Percentiles rank a stretch among this genome's conserved stretches.
These are phyloP conservation scores for Allobates femoralis DNA, from an alignment of 2,797 vertebrate species.

Conservation along the genomic window DNA sequence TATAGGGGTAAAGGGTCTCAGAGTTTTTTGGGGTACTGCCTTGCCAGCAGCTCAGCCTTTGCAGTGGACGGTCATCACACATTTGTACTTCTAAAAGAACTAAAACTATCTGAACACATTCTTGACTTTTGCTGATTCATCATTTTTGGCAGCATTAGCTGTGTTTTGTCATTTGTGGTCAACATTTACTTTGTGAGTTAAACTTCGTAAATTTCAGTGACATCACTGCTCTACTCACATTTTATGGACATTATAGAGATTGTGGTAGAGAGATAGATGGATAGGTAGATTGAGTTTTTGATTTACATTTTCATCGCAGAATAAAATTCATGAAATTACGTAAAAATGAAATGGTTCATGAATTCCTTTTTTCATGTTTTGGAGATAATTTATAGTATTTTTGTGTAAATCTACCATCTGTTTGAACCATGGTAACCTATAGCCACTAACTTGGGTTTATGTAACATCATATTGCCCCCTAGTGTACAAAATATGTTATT, in stretches of 20 bases:
- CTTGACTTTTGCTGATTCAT: no score
- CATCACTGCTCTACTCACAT: no score
- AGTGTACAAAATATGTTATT: constrained; percentile 24
- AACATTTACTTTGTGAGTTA: no score
- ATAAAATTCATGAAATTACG: neutral
- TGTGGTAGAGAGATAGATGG: neutral
- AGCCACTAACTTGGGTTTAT: neutral
- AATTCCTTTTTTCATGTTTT: constrained; percentile 7
- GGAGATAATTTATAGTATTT: constrained; percentile 25
- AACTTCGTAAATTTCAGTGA: no score
- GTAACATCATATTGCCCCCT: constrained; percentile 40
- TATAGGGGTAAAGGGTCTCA: no score
- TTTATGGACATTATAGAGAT: neutral
- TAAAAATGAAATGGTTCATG: constrained; percentile 14
- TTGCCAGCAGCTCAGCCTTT: no score
- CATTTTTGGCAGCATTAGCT: no score
- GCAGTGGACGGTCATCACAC: no score
- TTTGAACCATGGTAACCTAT: constrained; percentile 29
- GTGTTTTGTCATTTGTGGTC: no score
- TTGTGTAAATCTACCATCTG: constrained; percentile 45
- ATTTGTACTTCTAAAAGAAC: no score
- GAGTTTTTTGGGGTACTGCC: no score
- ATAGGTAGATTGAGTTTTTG: neutral
- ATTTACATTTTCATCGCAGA: neutral
- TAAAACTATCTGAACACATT: no score